phyloP scores from a whole-genome alignment of 2,797 vertebrate species.

The Darevskia mixta region DNA sequence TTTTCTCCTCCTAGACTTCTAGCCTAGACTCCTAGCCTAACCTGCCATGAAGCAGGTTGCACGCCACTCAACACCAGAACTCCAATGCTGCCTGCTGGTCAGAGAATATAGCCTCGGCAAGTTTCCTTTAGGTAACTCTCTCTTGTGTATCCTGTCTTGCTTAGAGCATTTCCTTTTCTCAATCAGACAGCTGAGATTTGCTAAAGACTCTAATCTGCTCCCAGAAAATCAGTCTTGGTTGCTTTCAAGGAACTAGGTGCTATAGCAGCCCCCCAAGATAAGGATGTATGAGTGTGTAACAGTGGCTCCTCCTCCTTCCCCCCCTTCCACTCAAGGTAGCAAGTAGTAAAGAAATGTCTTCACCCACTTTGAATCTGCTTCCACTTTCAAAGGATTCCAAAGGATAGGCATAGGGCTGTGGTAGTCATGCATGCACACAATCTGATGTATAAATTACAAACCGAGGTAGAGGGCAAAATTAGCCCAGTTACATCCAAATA shows the following conservation, averaged over 20 bases:
- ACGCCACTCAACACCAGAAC: background rate
- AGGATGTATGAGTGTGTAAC: background rate
- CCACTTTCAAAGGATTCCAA: background rate
- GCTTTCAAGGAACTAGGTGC: background rate
- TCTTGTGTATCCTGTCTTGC: background rate
- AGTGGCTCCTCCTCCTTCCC: background rate
- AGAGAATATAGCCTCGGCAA: background rate
- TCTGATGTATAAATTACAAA: background rate
- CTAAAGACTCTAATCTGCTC: background rate
- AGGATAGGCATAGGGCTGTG: background rate
- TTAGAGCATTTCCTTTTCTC: background rate
- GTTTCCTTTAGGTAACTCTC: background rate
- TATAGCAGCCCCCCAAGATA: background rate
- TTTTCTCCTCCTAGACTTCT: background rate
- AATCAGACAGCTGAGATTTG: background rate
- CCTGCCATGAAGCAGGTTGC: background rate
- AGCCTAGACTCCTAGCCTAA: too few species aligned
- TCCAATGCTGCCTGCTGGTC: background rate
- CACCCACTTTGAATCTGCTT: background rate
- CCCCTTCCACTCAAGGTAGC: background rate
- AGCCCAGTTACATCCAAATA: background rate
- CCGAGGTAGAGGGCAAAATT: background rate
- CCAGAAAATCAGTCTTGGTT: background rate
- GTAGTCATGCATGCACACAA: background rate
- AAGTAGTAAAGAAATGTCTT: background rate